Base-by-base conservation (phyloP, 2,113 vertebrate species). In the Sinocyclocheilus rhinocerous region DNA sequence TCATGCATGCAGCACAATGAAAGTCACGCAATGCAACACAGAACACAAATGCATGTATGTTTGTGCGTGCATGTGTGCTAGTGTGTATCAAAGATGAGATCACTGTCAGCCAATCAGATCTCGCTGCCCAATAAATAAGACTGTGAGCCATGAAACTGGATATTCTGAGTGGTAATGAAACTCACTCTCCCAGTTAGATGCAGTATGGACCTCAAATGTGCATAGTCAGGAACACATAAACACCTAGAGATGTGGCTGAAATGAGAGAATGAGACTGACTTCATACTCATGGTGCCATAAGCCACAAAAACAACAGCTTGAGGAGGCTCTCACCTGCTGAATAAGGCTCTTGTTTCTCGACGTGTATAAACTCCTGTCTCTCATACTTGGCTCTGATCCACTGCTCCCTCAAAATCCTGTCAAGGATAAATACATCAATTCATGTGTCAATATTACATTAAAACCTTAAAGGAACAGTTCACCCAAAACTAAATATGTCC, bases 311-410 rank as follows among this genome's bases (percentile, higher is more conserved):
- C 24, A 78, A 77, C 11, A 24, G 69, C 45, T 48, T 33, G 29
- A 33, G 29, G 29, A 33, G 29, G 45, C 45, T 12, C 33, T 79
- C 93, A 99, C 98, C 98, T 96, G 98, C 96, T 24, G 97, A 98
- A 89, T 99, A 99, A 42, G 98, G 96, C 88, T 99, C 98, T 91
- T 99, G 98, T 91, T 96, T 97, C 90, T 98, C 97, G 0, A 95
- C 96, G 84, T 95, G 94, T 86, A 97, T 95, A 92, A 99, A 99
- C 87, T 99, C 98, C 81, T 96, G 96, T 80, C 98, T 45, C 45
- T 45, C 45, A 45, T 45, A 45, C 45, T 45, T 98, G 94, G 97
- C 97, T 89, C 96, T 93, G 93, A 99, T 97, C 98, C 98, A 99
- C 93, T 99, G 97, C 88, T 99, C 98, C 42, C 96, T 95, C 89